These are phyloP conservation scores for Ophiothrix spiculata DNA, from an alignment of 35 echinoderm and acorn worm genomes.

Conservation along the genomic window DNA sequence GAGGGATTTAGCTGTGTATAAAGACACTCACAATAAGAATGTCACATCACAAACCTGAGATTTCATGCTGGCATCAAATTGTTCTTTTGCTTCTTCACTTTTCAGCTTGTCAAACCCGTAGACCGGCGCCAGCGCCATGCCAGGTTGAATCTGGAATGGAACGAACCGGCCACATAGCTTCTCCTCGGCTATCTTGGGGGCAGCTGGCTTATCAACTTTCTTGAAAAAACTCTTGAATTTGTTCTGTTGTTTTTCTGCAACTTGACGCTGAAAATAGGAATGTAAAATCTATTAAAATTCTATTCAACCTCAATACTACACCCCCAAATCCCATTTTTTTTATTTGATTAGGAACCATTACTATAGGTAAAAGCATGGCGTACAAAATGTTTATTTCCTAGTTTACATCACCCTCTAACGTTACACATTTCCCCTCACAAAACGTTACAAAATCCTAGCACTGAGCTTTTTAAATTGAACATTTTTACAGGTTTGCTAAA, in stretches of 20 bases:
- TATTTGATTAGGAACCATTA: too few relatives aligned
- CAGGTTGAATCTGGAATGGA: conserved; percentile 69
- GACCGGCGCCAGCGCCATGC: conserved; percentile 78
- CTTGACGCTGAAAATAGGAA: conserved; percentile 43
- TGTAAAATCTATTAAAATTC: too few relatives aligned
- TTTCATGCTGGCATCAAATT: conserved; percentile 29
- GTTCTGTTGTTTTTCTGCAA: conserved; percentile 59
- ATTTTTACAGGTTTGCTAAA: too few relatives aligned
- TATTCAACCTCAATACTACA: too few relatives aligned
- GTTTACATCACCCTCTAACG: too few relatives aligned
- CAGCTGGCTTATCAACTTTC: conserved; percentile 20
- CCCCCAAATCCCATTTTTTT: too few relatives aligned
- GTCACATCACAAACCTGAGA: conserved; percentile 78
- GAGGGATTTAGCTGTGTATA: too few relatives aligned
- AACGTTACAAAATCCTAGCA: too few relatives aligned
- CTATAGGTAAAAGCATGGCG: too few relatives aligned
- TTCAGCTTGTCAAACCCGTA: conserved; percentile 26
- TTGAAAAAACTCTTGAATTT: conserved; percentile 85
- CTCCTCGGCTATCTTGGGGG: conserved; percentile 34
- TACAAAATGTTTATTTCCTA: too few relatives aligned
- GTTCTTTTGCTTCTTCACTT: conserved; percentile 10
- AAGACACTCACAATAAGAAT: not conserved
- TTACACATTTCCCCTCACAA: too few relatives aligned
- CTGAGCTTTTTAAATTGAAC: too few relatives aligned
- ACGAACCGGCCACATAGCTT: conserved; percentile 59